Conservation (phyloP, 2,113 vertebrate species). For the Cryptoleucopteryx plumbea region DNA sequence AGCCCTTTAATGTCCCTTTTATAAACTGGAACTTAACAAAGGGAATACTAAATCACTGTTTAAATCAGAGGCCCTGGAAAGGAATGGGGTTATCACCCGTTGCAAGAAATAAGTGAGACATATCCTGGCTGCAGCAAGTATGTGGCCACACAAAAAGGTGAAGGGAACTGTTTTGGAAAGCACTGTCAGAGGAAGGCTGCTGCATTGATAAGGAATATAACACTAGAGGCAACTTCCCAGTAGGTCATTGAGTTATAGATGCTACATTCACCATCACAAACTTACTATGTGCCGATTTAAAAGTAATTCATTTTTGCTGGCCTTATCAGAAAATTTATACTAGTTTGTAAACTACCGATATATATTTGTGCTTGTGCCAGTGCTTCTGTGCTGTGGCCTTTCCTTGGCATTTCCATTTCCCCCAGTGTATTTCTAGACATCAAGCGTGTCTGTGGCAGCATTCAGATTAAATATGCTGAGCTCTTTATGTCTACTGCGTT, state of each 20-base stretch:
- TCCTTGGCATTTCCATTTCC: neutral
- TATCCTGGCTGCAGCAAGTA: neutral
- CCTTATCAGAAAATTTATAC: neutral
- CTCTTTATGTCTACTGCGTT: neutral
- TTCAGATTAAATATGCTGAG: neutral
- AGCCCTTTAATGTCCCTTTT: neutral
- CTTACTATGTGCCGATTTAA: neutral
- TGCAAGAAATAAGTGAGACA: neutral
- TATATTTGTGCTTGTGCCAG: neutral
- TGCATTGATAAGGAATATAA: fast-evolving
- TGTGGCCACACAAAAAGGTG: neutral
- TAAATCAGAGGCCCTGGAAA: neutral
- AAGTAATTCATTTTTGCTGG: neutral
- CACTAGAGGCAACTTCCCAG: neutral
- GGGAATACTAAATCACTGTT: neutral
- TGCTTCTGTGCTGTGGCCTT: neutral
- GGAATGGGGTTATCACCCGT: neutral
- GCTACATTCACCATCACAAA: neutral
- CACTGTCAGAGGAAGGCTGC: neutral
- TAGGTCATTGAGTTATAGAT: neutral
- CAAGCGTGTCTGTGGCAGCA: neutral
- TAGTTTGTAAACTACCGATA: neutral
- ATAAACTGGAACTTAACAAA: neutral
- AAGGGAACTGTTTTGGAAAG: neutral
- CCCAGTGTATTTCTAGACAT: neutral